A percentile compares a stretch with the other conserved stretches of the same genome.
Evolutionary conservation across 1,140 invertebrate species (phyloP).

Genomic region (Pogonomyrmex californicus): DNA sequence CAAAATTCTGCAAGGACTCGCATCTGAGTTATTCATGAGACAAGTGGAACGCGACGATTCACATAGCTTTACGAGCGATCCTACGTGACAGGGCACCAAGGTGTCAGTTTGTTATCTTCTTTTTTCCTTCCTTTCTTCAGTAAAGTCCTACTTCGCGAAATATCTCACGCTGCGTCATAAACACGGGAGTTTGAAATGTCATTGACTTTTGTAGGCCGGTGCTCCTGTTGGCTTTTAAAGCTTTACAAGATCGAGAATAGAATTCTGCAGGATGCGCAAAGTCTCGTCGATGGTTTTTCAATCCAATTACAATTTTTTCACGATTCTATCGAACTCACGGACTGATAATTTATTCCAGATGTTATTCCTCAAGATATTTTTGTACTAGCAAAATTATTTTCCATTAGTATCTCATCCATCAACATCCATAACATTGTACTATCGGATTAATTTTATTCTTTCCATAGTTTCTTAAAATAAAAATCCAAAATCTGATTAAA

Average conservation of each 20-base stretch:
- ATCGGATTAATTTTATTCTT: neutral
- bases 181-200: conserved; percentile 16
- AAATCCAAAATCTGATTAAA: neutral
- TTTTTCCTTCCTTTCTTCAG: neutral
- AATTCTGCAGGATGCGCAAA: conserved; percentile 1
- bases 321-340: conserved; percentile 5
- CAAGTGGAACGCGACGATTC: neutral
- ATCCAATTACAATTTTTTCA: conserved; percentile 11
- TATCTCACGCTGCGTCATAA: conserved; percentile 17
- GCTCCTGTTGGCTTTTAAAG: conserved; percentile 1
- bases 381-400: neutral
- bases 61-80: conserved; percentile 32
- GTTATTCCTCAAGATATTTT: neutral
- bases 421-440: neutral
- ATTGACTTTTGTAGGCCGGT: conserved; percentile 37
- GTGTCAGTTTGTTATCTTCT: conserved; percentile 24
- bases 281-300: neutral
- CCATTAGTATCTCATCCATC: neutral
- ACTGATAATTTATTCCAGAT: conserved; percentile 1
- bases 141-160: conserved; percentile 13
- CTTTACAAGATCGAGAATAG: conserved; percentile 30
- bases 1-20: conserved; percentile 2
- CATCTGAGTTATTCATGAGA: neutral
- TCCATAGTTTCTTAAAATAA: neutral
- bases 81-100: conserved; percentile 32